Percentiles rank a stretch among this genome's conserved stretches.
Conservation (phyloP, 2,113 vertebrate species). For the Scartelaos histophorus region DNA sequence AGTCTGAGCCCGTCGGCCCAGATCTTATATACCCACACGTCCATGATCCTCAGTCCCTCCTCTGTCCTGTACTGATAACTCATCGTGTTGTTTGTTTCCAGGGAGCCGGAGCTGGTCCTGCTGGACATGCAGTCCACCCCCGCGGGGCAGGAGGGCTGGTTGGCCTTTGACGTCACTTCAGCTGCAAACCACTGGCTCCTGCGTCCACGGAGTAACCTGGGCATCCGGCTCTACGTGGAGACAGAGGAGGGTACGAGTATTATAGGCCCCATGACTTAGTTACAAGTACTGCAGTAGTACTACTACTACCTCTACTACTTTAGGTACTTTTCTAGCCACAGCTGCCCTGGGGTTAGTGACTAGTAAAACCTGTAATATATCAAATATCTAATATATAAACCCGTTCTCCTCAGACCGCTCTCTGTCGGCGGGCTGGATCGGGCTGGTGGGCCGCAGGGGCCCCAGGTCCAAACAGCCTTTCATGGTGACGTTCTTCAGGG, state of each 20-base stretch:
- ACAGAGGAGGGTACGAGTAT: slow-evolving; percentile 82
- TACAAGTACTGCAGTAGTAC: no score
- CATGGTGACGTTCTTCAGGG: slow-evolving; percentile 94
- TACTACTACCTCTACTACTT: no score
- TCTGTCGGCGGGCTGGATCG: slow-evolving; percentile 83
- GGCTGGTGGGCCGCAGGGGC: slow-evolving; percentile 84
- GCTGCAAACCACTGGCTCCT: slow-evolving; percentile 89
- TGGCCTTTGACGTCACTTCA: slow-evolving; percentile 91
- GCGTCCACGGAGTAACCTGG: slow-evolving; percentile 83
- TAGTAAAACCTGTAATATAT: no score
- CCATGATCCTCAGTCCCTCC: no score
- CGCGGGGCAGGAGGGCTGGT: slow-evolving; percentile 88
- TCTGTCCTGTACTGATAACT: no score
- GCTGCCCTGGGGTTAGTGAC: no score
- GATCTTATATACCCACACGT: no score
- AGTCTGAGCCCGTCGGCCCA: no score
- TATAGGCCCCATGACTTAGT: background rate
- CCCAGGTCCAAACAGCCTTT: slow-evolving; percentile 92
- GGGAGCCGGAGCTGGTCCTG: slow-evolving; percentile 91
- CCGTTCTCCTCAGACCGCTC: slow-evolving; percentile 86
- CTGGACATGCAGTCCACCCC: slow-evolving; percentile 89
- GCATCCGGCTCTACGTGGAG: slow-evolving; percentile 91
- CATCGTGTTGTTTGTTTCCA: slow-evolving; percentile 19
- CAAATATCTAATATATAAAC: no score
- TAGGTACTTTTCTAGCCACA: no score